Base-by-base conservation (phyloP, 2,113 vertebrate species). In the Monarcha castaneiventris region DNA sequence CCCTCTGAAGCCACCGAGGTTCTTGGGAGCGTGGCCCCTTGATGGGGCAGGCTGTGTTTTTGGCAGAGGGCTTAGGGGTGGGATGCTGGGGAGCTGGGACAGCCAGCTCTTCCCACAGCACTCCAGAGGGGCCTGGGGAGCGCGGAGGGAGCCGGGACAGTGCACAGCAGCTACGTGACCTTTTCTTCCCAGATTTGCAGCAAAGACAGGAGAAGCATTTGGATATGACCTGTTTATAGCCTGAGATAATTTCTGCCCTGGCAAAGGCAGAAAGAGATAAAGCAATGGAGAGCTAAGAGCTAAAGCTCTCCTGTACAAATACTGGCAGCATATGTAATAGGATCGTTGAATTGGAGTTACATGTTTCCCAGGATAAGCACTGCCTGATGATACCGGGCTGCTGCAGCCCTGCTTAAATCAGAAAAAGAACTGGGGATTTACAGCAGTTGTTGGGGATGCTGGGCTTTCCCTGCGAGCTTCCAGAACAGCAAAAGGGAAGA, bases 281-380 rank as follows among this genome's bases (percentile, higher is more conserved):
- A 94, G 92, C 82, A 74, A 41, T 27, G 84, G 87, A 86, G 67
- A 94, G 75, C 95, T 90, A 11, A 90, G 82, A 89, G 88, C 88
- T 88, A 54, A 96, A 96, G 88, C 93, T 93, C 35, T 74, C 51
- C 94, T 86, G 67, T 75, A 56, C 61, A 64, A 86, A 80, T 49
- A 68, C 85, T 74, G 21, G 85, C 48, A 95, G 87, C 79, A 56
- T 19, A 18, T 78, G 93, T 95, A 96, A 96, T 81, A 94, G 94
- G 94, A 96, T 95, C 93, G 92, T 12, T 74, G 93, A 92, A 88
- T 41, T 72, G 79, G 68, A 94, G 93, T 81, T 96, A 44, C 88
- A 43, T 68, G 79, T 89, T 92, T 75, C 67, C 64, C 64, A 74
- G 88, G 88, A 64, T 95, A 94, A 95, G 79, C 37, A 29, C 63